Evolutionary conservation across 2,797 vertebrate genomes (phyloP).

Genomic region (Micropoecilia bifurca): DNA sequence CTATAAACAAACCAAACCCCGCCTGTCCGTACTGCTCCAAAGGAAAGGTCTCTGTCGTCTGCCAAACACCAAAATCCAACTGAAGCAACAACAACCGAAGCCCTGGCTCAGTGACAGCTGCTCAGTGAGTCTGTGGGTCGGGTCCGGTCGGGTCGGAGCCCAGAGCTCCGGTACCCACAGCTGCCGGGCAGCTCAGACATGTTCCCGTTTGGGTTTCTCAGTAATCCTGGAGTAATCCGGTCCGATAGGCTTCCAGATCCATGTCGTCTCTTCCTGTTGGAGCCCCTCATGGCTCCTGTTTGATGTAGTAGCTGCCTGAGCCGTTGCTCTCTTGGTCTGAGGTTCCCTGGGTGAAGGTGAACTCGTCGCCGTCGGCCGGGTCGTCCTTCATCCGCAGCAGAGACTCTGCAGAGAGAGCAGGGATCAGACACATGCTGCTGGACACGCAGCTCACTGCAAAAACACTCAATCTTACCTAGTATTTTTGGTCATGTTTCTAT

Average conservation of each 20-base stretch:
- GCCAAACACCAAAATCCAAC: constrained; percentile 63
- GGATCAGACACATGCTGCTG: background rate
- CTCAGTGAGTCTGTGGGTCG: constrained; percentile 80
- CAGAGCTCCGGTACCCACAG: constrained; percentile 17
- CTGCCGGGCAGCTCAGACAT: constrained; percentile 38
- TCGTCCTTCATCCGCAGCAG: constrained; percentile 93
- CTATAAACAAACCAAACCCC: constrained; percentile 90
- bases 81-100: constrained; percentile 22
- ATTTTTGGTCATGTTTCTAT: no score
- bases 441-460: no score
- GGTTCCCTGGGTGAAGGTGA: constrained; percentile 92
- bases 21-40: constrained; percentile 89
- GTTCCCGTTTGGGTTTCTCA: constrained; percentile 24
- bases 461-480: no score
- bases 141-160: no score
- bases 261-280: background rate
- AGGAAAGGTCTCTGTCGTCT: constrained; percentile 49
- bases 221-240: background rate
- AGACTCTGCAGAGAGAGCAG: constrained; percentile 81
- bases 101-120: constrained; percentile 88
- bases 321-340: constrained; percentile 98
- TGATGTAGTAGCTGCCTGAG: constrained; percentile 97
- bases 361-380: constrained; percentile 90
- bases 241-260: constrained; percentile 22
- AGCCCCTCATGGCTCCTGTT: constrained; percentile 90